phyloP scores from a whole-genome alignment of 1,140 invertebrate species.

The Octopus sinensis region DNA sequence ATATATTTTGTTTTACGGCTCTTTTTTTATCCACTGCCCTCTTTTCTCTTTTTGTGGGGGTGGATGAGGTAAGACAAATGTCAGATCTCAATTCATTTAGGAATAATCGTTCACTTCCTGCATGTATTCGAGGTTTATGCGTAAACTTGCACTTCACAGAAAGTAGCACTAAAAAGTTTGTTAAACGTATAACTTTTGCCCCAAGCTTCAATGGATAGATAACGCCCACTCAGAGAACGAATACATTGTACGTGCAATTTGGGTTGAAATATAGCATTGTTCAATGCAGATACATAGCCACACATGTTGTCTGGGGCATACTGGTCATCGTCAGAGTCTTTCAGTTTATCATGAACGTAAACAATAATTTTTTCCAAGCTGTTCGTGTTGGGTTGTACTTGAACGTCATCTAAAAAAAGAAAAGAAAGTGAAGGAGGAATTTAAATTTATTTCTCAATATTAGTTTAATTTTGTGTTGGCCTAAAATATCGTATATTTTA shows the following conservation, averaged over 20 bases:
- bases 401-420: conserved; percentile 16
- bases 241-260: conserved; percentile 61
- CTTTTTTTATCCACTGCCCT: conserved; percentile 16
- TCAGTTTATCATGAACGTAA: conserved; percentile 60
- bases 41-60: conserved; percentile 16
- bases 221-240: conserved; percentile 58
- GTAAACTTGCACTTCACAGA: conserved; percentile 65
- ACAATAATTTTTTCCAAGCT: conserved; percentile 62
- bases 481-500: too few species aligned
- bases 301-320: conserved; percentile 56
- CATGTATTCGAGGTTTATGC: conserved; percentile 23
- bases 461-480: too few species aligned
- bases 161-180: conserved; percentile 60
- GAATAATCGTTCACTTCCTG: background rate
- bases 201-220: conserved; percentile 62
- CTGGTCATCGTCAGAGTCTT: conserved; percentile 40
- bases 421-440: background rate
- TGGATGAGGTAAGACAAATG: conserved; percentile 11
- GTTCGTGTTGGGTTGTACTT: conserved; percentile 48
- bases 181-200: conserved; percentile 62
- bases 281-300: conserved; percentile 59
- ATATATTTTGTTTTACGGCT: conserved; percentile 7
- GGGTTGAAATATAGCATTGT: conserved; percentile 61
- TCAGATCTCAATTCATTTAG: background rate
- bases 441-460: background rate